Evolutionary conservation across 2,888 invertebrate species (phyloP), one percentile per base, ranked within the genome.

Genomic region (Dione juno): DNA sequence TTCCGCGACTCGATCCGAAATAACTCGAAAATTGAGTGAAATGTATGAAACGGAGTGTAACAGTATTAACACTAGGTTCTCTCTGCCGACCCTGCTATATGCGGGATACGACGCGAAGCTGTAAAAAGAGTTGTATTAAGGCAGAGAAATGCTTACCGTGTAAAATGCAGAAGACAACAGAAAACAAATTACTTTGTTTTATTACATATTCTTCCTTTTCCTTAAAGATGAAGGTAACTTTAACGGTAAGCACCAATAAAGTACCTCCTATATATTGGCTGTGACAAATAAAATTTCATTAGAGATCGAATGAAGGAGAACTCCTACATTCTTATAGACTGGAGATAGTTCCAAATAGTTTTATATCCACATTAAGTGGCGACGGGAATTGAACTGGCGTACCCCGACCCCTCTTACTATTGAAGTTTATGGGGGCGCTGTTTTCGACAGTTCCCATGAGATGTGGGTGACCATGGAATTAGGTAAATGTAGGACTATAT

Each of bases 401-500:
- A 40, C 43, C 45, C 45, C 54, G 63, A 64, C 64, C 68, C 68
- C 54, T 48, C 43, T 63, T 21, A 37, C 59, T 59, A 61, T 66
- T 61, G 37, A 70, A 66, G 53, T 66, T 70, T 70, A 59, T 66
- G 66, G 59, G 57, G 65, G 69, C 50, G 69, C 21, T 58, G 69
- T 48, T 69, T 69, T 69, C 69, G 65, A 65, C 66, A 61, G 28
- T 35, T 66, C 66, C 52, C 59, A 66, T 66, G 71, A 21, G 40
- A 45, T 37, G 54, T 48, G 69, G 59, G 65, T 61, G 66, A 52
- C 71, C 54, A 63, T 52, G 43, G 40, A 11, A 35, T 57, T 57
- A 5, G 6, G 14, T 1, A 37, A 57, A 37, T 16, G 0, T 37
- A 16, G 16, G 11, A 40, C 37, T 6, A 16, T 16, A 16, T 57